Base-by-base conservation (phyloP, 2,797 vertebrate species). In the Leptoclinus maculatus region DNA sequence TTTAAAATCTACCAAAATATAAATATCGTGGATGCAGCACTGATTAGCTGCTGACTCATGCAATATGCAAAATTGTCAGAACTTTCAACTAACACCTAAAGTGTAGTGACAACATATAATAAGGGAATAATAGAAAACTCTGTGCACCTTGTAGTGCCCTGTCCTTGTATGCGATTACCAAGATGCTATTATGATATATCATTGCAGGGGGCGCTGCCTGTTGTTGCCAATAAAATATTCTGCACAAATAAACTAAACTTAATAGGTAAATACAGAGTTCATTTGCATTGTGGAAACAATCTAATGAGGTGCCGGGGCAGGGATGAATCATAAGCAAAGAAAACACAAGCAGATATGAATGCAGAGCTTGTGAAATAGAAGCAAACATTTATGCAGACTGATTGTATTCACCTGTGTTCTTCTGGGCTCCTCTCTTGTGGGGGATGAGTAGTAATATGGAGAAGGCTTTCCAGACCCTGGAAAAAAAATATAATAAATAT, bases 381-480 rank as follows among this genome's bases (percentile, higher is more conserved):
- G 7, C 29, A 39, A 74, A 76, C 57, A 34, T 64, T 54, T 53
- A 29, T 58, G 12, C 53, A 45, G n/a, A 82, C 29, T 39, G 49
- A 29, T 47, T 41, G 49, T 64, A 83, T 80, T 96, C 87, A 99
- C 98, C 97, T 99, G 97, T 79, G 97, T 95, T 94, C 96, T 96
- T 78, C 97, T 95, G 75, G 95, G 96, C 83, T 97, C 97, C 73
- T 99, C 98, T 95, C 97, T 96, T 80, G 96, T 97, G 86, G 97
- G 97, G 71, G 98, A 99, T 63, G 97, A 95, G 83, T 99, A 99
- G 93, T 97, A 98, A 95, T 97, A 97, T 32, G 97, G 95, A 82
- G 97, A 96, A 43, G 96, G 94, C 92, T 99, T 99, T 90, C 95
- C 97, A 93, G 97, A 98, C 91, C 97, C 98, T 99, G 93, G 6